Percentiles rank a stretch among this genome's conserved stretches.
Conservation (phyloP, 2,888 invertebrate species). For the Adela reaumurella region DNA sequence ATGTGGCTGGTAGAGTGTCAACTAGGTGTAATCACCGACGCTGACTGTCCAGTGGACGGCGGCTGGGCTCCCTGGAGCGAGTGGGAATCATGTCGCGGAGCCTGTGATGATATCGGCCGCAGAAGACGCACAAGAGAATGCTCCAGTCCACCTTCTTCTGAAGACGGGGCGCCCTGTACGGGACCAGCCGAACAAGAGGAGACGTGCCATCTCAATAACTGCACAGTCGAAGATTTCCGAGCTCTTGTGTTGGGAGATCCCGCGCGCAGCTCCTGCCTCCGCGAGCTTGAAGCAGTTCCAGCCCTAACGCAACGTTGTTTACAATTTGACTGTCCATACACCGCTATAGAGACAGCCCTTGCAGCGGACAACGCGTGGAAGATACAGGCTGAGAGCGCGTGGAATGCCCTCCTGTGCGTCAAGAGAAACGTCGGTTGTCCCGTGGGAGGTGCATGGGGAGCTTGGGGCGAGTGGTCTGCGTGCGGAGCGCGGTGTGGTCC, state of each 20-base stretch:
- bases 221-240: slow-evolving; percentile 34
- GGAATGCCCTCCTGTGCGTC: slow-evolving; percentile 50
- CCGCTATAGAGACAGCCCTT: slow-evolving; percentile 35
- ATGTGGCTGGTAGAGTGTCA: slow-evolving; percentile 44
- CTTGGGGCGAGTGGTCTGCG: slow-evolving; percentile 37
- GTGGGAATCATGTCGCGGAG: slow-evolving; percentile 42
- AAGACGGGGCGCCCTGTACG: slow-evolving; percentile 36
- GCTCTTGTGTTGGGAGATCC: slow-evolving; percentile 29
- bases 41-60: slow-evolving; percentile 44
- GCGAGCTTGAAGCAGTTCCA: slow-evolving; percentile 34
- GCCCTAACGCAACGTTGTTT: slow-evolving; percentile 41
- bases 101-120: slow-evolving; percentile 43
- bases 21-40: slow-evolving; percentile 30
- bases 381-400: slow-evolving; percentile 31
- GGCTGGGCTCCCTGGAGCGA: slow-evolving; percentile 45
- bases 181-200: slow-evolving; percentile 35
- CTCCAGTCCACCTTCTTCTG: slow-evolving; percentile 37
- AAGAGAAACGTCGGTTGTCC: slow-evolving; percentile 49
- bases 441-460: slow-evolving; percentile 38
- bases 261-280: slow-evolving; percentile 28
- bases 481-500: slow-evolving; percentile 41
- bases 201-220: slow-evolving; percentile 36
- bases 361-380: slow-evolving; percentile 37
- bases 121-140: slow-evolving; percentile 34
- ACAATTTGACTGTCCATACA: slow-evolving; percentile 37